Evolutionary conservation across 2,797 vertebrate species (phyloP).

Genomic region (Eptatretus atami): DNA sequence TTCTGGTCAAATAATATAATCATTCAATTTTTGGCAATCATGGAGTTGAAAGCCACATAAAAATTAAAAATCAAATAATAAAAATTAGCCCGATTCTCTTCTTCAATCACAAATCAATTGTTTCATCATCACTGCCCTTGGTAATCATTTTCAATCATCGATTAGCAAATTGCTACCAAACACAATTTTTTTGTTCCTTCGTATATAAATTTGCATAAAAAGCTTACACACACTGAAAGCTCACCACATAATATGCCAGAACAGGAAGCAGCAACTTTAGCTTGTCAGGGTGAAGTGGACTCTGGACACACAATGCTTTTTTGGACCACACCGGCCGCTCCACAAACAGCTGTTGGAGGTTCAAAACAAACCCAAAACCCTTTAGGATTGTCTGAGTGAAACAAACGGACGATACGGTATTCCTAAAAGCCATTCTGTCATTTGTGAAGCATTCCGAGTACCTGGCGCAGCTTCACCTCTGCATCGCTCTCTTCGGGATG

Average conservation of each 20-base stretch:
- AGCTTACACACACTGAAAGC: slow-evolving; percentile 9
- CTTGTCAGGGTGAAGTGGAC: slow-evolving; percentile 63
- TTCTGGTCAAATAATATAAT: too few species aligned
- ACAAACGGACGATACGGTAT: not conserved
- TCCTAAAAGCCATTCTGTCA: not conserved
- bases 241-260: slow-evolving; percentile 77
- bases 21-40: too few species aligned
- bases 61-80: too few species aligned
- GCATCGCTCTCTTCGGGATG: slow-evolving; percentile 20
- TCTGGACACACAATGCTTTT: slow-evolving; percentile 55
- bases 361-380: not conserved
- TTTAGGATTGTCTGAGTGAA: not conserved
- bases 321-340: slow-evolving; percentile 60
- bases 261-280: slow-evolving; percentile 53
- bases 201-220: too few species aligned
- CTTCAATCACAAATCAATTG: too few species aligned
- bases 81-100: too few species aligned
- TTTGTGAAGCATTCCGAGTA: slow-evolving; percentile 9
- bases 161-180: too few species aligned
- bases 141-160: too few species aligned
- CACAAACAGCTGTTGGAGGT: slow-evolving; percentile 32
- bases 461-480: slow-evolving; percentile 26
- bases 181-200: too few species aligned
- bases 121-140: too few species aligned
- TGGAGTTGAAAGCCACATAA: too few species aligned